These are phyloP conservation scores for Meriones unguiculatus DNA, from an alignment of 2,113 vertebrate genomes.

Conservation along the genomic window DNA sequence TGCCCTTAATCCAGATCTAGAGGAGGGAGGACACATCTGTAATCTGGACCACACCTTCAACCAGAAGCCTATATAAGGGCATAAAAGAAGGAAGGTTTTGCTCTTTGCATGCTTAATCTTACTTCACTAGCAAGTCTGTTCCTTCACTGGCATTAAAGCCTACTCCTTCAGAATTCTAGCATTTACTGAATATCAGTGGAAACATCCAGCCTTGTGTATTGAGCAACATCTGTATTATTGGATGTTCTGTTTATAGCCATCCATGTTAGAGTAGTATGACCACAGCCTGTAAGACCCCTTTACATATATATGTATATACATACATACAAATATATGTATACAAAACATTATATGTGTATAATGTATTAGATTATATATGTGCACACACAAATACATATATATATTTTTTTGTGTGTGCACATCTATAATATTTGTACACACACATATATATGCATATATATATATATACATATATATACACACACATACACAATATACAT, in stretches of 20 bases:
- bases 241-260: neutral
- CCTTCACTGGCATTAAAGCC: neutral
- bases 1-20: neutral
- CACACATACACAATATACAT: too few species aligned
- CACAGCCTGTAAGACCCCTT: neutral
- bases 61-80: neutral
- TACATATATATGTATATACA: neutral
- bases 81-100: neutral
- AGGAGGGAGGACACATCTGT: neutral
- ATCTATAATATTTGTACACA: too few species aligned
- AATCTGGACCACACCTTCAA: neutral
- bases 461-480: too few species aligned
- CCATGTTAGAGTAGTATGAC: neutral
- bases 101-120: neutral
- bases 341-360: too few species aligned
- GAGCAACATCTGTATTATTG: neutral
- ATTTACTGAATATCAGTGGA: neutral
- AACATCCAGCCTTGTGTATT: neutral
- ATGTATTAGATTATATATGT: neutral
- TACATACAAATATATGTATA: neutral
- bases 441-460: too few species aligned
- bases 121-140: neutral
- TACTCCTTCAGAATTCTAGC: neutral
- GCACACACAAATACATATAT: neutral
- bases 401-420: too few species aligned